Evolutionary conservation across 64 coral and sea anemone genomes (phyloP).

Genomic region (Stichodactyla mertensii): DNA sequence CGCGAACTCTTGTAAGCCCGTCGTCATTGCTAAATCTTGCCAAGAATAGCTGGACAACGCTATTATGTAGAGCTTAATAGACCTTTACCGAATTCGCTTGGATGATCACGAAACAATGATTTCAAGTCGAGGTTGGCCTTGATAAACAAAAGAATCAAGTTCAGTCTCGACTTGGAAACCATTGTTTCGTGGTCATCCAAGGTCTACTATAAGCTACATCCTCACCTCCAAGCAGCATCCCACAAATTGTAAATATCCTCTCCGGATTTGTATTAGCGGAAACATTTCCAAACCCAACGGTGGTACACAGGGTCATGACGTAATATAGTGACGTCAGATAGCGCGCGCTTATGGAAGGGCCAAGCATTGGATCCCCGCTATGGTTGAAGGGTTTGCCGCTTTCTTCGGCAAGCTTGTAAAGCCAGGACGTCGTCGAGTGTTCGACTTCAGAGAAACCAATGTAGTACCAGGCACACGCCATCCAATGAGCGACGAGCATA

Average conservation of each 20-base stretch:
- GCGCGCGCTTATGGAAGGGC: conserved; percentile 42
- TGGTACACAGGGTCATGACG: conserved; percentile 94
- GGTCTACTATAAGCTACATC: neutral
- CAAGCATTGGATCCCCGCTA: conserved; percentile 17
- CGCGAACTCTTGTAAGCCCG: too few relatives aligned
- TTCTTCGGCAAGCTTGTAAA: conserved; percentile 41
- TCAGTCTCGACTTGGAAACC: too few relatives aligned
- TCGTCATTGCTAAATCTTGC: too few relatives aligned
- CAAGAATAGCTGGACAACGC: too few relatives aligned
- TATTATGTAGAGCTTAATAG: too few relatives aligned
- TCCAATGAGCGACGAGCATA: conserved; percentile 97
- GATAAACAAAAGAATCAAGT: too few relatives aligned
- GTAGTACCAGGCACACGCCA: conserved; percentile 92
- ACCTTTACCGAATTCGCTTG: too few relatives aligned
- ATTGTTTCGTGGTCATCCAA: too few relatives aligned
- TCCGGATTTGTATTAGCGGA: conserved; percentile 78
- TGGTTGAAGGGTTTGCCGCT: neutral
- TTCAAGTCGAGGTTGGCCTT: too few relatives aligned
- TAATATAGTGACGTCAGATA: conserved; percentile 97
- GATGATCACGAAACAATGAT: too few relatives aligned
- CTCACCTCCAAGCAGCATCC: conserved; percentile 96
- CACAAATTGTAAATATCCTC: conserved; percentile 80
- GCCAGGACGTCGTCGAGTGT: conserved; percentile 46
- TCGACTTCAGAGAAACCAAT: conserved; percentile 62
- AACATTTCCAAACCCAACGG: conserved; percentile 88